Percentiles rank a stretch among this genome's conserved stretches.
Evolutionary conservation across 2,888 invertebrate species (phyloP).

Genomic region (Cheilosia pagana): DNA sequence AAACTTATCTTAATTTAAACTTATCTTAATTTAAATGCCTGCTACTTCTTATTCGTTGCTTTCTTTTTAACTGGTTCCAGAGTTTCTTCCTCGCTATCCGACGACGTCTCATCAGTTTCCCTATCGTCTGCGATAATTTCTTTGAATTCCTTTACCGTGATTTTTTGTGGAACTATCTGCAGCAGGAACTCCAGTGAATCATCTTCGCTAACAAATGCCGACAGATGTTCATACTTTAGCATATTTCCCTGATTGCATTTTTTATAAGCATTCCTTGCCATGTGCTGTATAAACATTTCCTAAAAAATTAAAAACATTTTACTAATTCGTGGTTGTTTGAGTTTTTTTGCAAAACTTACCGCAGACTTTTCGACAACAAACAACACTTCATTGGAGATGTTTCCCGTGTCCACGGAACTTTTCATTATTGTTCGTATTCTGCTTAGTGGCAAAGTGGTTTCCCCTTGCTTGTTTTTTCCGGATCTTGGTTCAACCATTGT

Average conservation of each 20-base stretch:
- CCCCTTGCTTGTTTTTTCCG: constrained; percentile 61
- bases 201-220: constrained; percentile 79
- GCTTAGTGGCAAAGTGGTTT: constrained; percentile 79
- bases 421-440: constrained; percentile 82
- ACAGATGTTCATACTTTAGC: constrained; percentile 81
- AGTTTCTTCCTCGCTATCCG: constrained; percentile 64
- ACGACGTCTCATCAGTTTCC: constrained; percentile 55
- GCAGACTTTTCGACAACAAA: constrained; percentile 80
- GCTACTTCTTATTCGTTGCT: constrained; percentile 42
- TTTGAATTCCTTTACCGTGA: constrained; percentile 81
- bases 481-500: constrained; percentile 65
- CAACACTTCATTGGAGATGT: constrained; percentile 80
- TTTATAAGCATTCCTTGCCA: constrained; percentile 79
- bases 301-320: constrained; percentile 51
- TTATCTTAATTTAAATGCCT: not conserved
- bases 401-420: constrained; percentile 81
- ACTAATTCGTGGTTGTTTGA: not conserved
- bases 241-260: constrained; percentile 76
- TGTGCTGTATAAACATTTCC: constrained; percentile 81
- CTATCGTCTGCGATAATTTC: constrained; percentile 77
- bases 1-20: not conserved
- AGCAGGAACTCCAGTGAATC: constrained; percentile 80
- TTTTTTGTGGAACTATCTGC: constrained; percentile 82
- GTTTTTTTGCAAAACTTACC: constrained; percentile 59
- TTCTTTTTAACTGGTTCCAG: constrained; percentile 54